Evolutionary conservation across 2,888 invertebrate genomes (phyloP).

Genomic region (Coelopa pilipes): DNA sequence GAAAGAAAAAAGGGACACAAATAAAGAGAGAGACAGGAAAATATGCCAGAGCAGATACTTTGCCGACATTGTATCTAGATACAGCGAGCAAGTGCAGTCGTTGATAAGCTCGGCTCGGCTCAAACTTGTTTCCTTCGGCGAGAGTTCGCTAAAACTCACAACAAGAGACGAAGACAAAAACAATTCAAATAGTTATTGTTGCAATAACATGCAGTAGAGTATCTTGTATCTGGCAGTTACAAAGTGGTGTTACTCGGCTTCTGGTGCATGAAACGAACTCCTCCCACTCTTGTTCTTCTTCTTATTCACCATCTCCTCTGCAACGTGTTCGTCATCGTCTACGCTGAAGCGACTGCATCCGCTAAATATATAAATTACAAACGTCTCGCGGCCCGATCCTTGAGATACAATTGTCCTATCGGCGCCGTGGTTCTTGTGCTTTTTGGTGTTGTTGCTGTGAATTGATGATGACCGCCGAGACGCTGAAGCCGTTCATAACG

Average conservation of each 20-base stretch:
- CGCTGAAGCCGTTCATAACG: slow-evolving; percentile 65
- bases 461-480: slow-evolving; percentile 63
- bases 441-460: neutral
- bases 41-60: slow-evolving; percentile 5
- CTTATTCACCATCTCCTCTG: no score
- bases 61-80: slow-evolving; percentile 10
- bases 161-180: slow-evolving; percentile 47
- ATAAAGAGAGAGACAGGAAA: neutral
- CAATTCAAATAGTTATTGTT: slow-evolving; percentile 34
- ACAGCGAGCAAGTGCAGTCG: slow-evolving; percentile 20
- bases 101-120: neutral
- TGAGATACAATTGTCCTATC: neutral
- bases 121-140: neutral
- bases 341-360: no score
- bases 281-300: no score
- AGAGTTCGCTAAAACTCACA: neutral
- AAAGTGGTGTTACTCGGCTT: no score
- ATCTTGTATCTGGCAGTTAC: slow-evolving; percentile 24
- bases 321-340: no score
- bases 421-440: neutral
- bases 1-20: neutral
- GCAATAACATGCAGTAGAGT: slow-evolving; percentile 8
- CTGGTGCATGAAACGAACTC: no score
- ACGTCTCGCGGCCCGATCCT: neutral
- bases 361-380: no score